Evolutionary conservation across 2,888 invertebrate species (phyloP).

Genomic region (Clanis bilineata): DNA sequence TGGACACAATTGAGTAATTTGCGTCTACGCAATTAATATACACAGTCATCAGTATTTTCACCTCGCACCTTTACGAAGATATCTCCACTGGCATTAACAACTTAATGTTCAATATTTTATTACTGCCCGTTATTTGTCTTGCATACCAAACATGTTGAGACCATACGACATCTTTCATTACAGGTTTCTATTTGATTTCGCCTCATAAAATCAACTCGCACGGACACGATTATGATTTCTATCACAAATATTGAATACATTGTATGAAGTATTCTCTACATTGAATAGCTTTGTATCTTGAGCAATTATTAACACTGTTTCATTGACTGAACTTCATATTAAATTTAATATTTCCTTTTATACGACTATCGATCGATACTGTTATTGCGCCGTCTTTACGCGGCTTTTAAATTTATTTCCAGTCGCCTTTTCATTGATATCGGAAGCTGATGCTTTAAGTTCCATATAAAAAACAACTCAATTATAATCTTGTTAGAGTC

Average conservation of each 20-base stretch:
- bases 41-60: constrained; percentile 51
- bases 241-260: constrained; percentile 70
- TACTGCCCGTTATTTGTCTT: constrained; percentile 68
- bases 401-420: constrained; percentile 43
- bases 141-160: constrained; percentile 69
- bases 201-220: constrained; percentile 74
- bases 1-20: constrained; percentile 23
- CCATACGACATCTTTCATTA: constrained; percentile 77
- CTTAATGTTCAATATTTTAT: constrained; percentile 77
- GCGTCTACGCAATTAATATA: constrained; percentile 33
- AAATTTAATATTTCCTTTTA: constrained; percentile 25
- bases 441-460: constrained; percentile 31
- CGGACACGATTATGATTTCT: constrained; percentile 76
- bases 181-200: constrained; percentile 82
- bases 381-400: constrained; percentile 43
- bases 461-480: constrained; percentile 39
- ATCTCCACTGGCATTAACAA: constrained; percentile 63
- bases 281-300: constrained; percentile 32
- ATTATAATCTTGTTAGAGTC: constrained; percentile 33
- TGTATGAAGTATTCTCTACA: constrained; percentile 43
- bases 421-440: constrained; percentile 56
- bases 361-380: constrained; percentile 36
- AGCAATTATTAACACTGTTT: constrained; percentile 36
- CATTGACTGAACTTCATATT: constrained; percentile 15
- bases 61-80: constrained; percentile 51